phyloP scores from a whole-genome alignment of 2,797 vertebrate species.

The Xyrichtys novacula region DNA sequence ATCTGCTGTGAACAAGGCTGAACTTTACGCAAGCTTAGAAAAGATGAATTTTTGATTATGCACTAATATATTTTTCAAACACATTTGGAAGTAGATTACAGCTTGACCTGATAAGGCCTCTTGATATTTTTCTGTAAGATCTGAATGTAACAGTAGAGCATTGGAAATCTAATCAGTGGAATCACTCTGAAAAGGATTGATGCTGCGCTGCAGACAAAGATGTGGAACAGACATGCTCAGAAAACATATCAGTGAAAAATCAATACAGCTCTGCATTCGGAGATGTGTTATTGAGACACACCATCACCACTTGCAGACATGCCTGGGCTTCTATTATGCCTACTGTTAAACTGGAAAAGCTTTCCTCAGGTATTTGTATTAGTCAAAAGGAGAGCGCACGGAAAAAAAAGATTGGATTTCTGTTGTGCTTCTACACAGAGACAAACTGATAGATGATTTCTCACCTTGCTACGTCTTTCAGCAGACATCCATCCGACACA shows the following conservation, averaged over 20 bases:
- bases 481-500: constrained; percentile 22
- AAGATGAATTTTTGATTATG: constrained; percentile 60
- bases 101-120: constrained; percentile 44
- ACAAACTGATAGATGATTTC: constrained; percentile 39
- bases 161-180: constrained; percentile 50
- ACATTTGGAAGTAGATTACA: constrained; percentile 68
- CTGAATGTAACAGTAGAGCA: constrained; percentile 47
- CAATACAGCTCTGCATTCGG: constrained; percentile 61
- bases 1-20: constrained; percentile 46
- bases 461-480: constrained; percentile 37
- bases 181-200: constrained; percentile 52
- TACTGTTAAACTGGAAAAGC: constrained; percentile 54
- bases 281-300: constrained; percentile 47
- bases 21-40: constrained; percentile 52
- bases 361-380: constrained; percentile 30
- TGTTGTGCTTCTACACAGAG: constrained; percentile 15
- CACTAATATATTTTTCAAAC: constrained; percentile 61
- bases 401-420: constrained; percentile 37
- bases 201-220: constrained; percentile 37
- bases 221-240: constrained; percentile 48
- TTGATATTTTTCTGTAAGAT: constrained; percentile 43
- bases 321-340: constrained; percentile 40
- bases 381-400: constrained; percentile 14
- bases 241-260: constrained; percentile 65
- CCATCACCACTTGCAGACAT: constrained; percentile 50